Evolutionary conservation across 2,797 vertebrate species (phyloP), one percentile per base, ranked within the genome.

Genomic region (Ceryle rudis): DNA sequence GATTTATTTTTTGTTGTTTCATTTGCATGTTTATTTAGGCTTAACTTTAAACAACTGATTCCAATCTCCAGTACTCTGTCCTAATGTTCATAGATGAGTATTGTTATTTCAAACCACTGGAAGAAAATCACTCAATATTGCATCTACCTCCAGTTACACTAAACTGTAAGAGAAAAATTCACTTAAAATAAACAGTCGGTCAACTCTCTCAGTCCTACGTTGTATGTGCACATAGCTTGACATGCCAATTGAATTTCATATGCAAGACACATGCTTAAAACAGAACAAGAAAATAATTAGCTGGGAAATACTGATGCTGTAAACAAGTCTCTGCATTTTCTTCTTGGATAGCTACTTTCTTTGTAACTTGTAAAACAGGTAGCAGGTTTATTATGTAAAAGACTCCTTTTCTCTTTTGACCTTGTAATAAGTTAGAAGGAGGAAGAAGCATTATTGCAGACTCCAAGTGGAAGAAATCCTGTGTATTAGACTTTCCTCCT

Each of bases 141-240:
- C 96, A 97, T 94, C 98, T 98, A 98, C 98, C 98, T 99, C 98
- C 98, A 73, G 98, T 94, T 96, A 95, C 96, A 96, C 90, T 94
- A 90, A 96, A 95, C 83, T 98, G 96, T 97, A 97, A 97, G 97
- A 89, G 90, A 90, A 73, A 97, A 97, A 95, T 93, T 97, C 95
- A 97, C 96, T 97, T 98, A 96, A 98, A 97, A 98, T 98, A 98
- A 98, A 99, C 90, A 96, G 15, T 94, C 91, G 96, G 18, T 95
- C 41, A 52, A 54, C 46, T 21, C 41, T 62, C 37, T 84, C 28
- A 37, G 14, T 87, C 93, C 78, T 83, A 9, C 39, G 79, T 94
- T 55, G 52, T 89, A 22, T 57, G 29, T 81, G 33, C 44, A 46
- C 29, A 31, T 66, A 69, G 18, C 23, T 84, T 62, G 33, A 44